phyloP scores from a whole-genome alignment of 2,888 invertebrate genomes.

The Scaptomyza reducta region DNA sequence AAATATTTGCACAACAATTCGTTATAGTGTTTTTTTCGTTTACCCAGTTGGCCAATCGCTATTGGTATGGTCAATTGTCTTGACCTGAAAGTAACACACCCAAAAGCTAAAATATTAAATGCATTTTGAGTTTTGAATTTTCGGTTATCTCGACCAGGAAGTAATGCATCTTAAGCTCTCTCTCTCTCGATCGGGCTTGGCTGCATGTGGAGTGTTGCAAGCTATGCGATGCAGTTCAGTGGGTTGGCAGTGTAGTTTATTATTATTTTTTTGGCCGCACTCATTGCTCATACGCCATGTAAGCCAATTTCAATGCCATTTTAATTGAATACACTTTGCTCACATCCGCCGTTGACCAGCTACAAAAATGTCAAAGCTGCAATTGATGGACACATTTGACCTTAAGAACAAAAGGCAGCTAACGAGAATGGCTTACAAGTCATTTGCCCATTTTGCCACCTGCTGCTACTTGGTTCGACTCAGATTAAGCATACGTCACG shows the following conservation, averaged over 20 bases:
- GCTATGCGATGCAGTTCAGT: conserved; percentile 56
- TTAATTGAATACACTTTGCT: conserved; percentile 34
- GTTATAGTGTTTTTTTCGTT: conserved; percentile 9
- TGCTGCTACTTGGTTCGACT: conserved; percentile 44
- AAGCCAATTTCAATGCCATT: conserved; percentile 59
- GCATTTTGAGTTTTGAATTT: conserved; percentile 24
- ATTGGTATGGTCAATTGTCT: conserved; percentile 26
- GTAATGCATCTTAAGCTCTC: conserved; percentile 48
- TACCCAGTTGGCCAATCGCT: conserved; percentile 7
- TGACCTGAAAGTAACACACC: conserved; percentile 55
- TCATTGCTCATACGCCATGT: conserved; percentile 18
- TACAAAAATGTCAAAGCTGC: conserved; percentile 50
- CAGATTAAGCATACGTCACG: conserved; percentile 54
- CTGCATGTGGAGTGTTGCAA: conserved; percentile 44
- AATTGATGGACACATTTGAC: conserved; percentile 68
- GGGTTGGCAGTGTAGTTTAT: conserved; percentile 54
- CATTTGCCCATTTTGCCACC: conserved; percentile 47
- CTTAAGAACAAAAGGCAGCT: conserved; percentile 42
- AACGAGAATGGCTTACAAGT: neutral
- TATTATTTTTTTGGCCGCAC: neutral
- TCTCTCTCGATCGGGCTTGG: conserved; percentile 19
- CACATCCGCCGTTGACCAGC: conserved; percentile 65
- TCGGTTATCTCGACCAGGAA: conserved; percentile 80
- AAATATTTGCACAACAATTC: conserved; percentile 54
- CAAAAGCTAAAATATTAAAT: conserved; percentile 26